Base-by-base conservation (phyloP, 1,140 invertebrate genomes). In the Eriosoma lanigerum region DNA sequence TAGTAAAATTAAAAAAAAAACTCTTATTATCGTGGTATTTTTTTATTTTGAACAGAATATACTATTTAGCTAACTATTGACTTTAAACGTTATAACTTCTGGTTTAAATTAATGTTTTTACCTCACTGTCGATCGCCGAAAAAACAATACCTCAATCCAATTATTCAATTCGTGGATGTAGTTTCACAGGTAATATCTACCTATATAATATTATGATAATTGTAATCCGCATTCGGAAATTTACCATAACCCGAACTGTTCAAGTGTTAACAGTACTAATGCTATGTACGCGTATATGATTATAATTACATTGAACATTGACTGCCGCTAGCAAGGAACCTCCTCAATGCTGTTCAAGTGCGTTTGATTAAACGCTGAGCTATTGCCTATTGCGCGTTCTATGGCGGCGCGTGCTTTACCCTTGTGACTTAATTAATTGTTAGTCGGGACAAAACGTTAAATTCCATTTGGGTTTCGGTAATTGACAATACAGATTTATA, bases 281-380 rank as follows among this genome's bases (percentile, higher is more conserved):
- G 3, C 15, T 17, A 62, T 32, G 9, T 19, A 68, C 17, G 46
- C 3, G 8, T 38, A 38, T 38, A 38, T 46, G 3, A 38, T 38
- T 38, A 8, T 38, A 38, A 38, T 38, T 38, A 38, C 32, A 38
- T 46, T 32, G 64, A 48, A 68, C 66, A 26, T 24, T 13, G 44
- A 48, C n/a, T 48, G 4, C 3, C 17, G 15, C 10, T 46, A 68
- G 1, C 24, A 48, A 68, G 21, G 21, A 21, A 48, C 66, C 66
- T 13, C 66, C 66, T 48, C 48, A 68, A 48, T 48, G 38, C 24
- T 68, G 66, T 68, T 68, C 38, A 19, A 68, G 66, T 68, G 66
- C 38, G 1, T 68, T 68, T 48, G 66, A 68, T 68, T 68, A 68
- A 48, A 68, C 13, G 38, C 13, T 17, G 21, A 68, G 4, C n/a